phyloP scores from a whole-genome alignment of 2,797 vertebrate species.

The Leucoraja ocellata region DNA sequence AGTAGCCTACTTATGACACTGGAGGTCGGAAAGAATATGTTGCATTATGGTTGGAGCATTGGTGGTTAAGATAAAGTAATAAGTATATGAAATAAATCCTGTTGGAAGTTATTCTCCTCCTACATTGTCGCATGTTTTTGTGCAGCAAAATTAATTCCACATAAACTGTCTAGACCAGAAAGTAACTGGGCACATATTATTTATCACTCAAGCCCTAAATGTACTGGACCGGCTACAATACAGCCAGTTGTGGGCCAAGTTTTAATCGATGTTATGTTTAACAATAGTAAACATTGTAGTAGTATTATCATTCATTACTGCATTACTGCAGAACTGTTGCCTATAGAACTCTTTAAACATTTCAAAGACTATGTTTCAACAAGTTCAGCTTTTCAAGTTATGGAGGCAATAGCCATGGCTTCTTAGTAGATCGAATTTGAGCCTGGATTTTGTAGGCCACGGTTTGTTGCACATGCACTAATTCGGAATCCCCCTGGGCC shows the following conservation, averaged over 20 bases:
- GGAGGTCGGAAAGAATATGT: not conserved
- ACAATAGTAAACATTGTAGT: not conserved
- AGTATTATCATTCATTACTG: not conserved
- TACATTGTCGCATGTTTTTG: not conserved
- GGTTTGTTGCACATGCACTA: not conserved
- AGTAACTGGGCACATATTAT: slow-evolving; percentile 57
- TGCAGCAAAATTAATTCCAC: not conserved
- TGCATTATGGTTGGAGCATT: not conserved
- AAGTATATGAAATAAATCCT: slow-evolving; percentile 21
- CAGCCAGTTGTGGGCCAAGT: slow-evolving; percentile 45
- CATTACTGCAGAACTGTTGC: not conserved
- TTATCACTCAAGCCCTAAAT: slow-evolving; percentile 58
- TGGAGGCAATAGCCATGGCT: not conserved
- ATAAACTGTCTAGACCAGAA: slow-evolving; percentile 51
- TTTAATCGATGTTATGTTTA: not conserved
- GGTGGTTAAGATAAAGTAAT: slow-evolving; percentile 11
- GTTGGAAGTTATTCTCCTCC: slow-evolving; percentile 2
- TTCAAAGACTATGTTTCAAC: not conserved
- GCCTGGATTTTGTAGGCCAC: not conserved
- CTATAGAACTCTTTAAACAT: not conserved
- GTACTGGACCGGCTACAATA: slow-evolving; percentile 49
- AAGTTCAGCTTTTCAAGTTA: not conserved
- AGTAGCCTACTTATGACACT: not conserved
- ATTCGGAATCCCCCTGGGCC: not conserved
- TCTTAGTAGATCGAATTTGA: not conserved